Evolutionary conservation across 1,140 invertebrate genomes (phyloP).

Genomic region (Drepana arcuata): DNA sequence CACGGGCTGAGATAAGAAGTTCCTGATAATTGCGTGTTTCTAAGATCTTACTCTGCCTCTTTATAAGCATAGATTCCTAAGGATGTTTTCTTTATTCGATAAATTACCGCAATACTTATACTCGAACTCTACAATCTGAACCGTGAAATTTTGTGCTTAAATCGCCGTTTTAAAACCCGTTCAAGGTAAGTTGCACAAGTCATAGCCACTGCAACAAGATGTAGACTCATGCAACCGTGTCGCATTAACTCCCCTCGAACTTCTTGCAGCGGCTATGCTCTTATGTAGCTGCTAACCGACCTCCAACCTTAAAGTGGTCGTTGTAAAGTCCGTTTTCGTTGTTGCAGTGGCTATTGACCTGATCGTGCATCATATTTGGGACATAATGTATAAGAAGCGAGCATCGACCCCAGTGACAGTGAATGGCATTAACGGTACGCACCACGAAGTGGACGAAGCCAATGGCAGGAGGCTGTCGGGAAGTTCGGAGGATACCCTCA

Average conservation of each 20-base stretch:
- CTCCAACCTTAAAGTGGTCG: slow-evolving; percentile 18
- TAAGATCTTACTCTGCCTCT: too few species aligned
- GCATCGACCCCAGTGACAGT: slow-evolving; percentile 41
- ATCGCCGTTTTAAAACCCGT: too few species aligned
- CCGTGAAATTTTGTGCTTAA: too few species aligned
- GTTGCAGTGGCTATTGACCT: slow-evolving; percentile 98
- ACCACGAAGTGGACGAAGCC: slow-evolving; percentile 62
- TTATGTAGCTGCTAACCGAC: slow-evolving; percentile 51
- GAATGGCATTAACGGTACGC: slow-evolving; percentile 61
- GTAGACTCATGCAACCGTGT: too few species aligned
- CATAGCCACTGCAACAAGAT: slow-evolving; percentile 67
- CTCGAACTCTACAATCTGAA: too few species aligned
- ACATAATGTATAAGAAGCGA: slow-evolving; percentile 84
- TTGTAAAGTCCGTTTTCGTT: slow-evolving; percentile 59
- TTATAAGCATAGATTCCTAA: too few species aligned
- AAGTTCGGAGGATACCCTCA: slow-evolving; percentile 64
- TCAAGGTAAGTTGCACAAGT: slow-evolving; percentile 44
- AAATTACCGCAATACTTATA: too few species aligned
- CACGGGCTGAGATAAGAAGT: too few species aligned
- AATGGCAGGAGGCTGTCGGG: slow-evolving; percentile 43
- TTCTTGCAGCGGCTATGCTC: slow-evolving; percentile 66
- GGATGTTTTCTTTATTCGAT: too few species aligned
- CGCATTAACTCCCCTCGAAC: slow-evolving; percentile 9
- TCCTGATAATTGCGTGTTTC: too few species aligned
- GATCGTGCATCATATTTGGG: slow-evolving; percentile 98